Evolutionary conservation across 2,113 vertebrate species (phyloP), one percentile per base, ranked within the genome.

Genomic region (Panthera uncia): DNA sequence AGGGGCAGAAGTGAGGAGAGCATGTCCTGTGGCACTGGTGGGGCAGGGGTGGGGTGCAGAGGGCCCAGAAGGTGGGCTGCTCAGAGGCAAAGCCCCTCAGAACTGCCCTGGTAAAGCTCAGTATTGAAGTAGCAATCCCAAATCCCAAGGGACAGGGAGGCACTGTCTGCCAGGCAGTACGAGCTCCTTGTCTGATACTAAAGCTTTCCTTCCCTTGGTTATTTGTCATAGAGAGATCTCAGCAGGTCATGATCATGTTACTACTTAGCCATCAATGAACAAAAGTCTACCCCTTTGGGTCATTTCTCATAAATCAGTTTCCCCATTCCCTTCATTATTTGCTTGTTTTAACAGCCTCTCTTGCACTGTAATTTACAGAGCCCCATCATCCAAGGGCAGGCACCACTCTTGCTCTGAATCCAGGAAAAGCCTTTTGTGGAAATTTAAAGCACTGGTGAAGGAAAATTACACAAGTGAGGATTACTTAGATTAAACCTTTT

Each of bases 201-300:
- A 97, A 91, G 95, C 93, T 95, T 93, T 97, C 71, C 36, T 92
- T 71, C 79, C 68, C 27, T 84, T 52, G 76, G 95, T 86, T 95
- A 97, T 97, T 97, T 97, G 95, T 98, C 95, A 95, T 45, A 73
- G 78, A 55, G 63, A 48, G 95, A 97, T 97, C 88, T 93, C 94
- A 97, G 96, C 82, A 87, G 96, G 94, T 97, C 96, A 97, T 96
- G 97, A 95, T 95, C 88, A 45, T 89, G 80, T 95, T 97, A 88
- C 95, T 85, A 96, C 71, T 97, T 97, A 98, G 94, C 82, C 93
- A 98, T 98, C 96, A 97, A 97, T 98, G 98, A 97, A 96, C 94
- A 65, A n/a, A 97, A 94, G 78, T 89, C 92, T 95, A 95, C 94
- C 85, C 95, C 85, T 95, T 95, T 91, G 96, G 96, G 94, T 97